Evolutionary conservation across 2,797 vertebrate species (phyloP), one percentile per base, ranked within the genome.

Genomic region (Psittacula derbiana): DNA sequence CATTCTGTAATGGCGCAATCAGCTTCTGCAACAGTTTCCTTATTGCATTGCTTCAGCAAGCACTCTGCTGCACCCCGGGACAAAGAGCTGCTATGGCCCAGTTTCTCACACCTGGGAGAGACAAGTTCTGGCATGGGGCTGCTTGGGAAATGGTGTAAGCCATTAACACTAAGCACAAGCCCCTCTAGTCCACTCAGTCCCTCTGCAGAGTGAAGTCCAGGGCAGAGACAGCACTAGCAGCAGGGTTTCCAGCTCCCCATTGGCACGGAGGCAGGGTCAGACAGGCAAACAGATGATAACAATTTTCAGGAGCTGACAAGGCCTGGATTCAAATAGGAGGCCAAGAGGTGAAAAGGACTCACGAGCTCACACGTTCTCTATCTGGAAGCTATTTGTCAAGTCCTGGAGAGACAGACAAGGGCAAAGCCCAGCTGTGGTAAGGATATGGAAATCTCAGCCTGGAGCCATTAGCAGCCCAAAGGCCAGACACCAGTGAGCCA

Each of bases 301-400:
- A 76, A 85, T 92, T 92, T 89, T 52, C 78, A 88, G 78, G 61
- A 92, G 73, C 78, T 84, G 50, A 73, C 53, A 83, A 72, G 38
- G 55, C 46, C 55, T 79, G 53, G 55, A 90, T 74, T 94, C 86
- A 94, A 60, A 88, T 7, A 1, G 52, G 60, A 86, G 61, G 49
- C 57, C 12, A 1, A 90, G 86, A 94, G 78, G 86, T 92, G 67
- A 96, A 88, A 95, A 92, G 78, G 76, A 62, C 86, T 82, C 41
- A 4, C 0, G 0, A 94, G 83, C 76, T 94, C 43, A 61, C 74
- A 88, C 4, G 0, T 94, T 86, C 73, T 73, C 81, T 91, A 57
- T 92, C 65, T 94, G 85, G 81, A 94, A 93, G 44, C 71, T 86
- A 94, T 93, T 93, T 96, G 61, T 96, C 91, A 94, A 53, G 60